A percentile compares a stretch with the other conserved stretches of the same genome.
Evolutionary conservation across 2,797 vertebrate genomes (phyloP).

Genomic region (Heteromormyrus szaboi): DNA sequence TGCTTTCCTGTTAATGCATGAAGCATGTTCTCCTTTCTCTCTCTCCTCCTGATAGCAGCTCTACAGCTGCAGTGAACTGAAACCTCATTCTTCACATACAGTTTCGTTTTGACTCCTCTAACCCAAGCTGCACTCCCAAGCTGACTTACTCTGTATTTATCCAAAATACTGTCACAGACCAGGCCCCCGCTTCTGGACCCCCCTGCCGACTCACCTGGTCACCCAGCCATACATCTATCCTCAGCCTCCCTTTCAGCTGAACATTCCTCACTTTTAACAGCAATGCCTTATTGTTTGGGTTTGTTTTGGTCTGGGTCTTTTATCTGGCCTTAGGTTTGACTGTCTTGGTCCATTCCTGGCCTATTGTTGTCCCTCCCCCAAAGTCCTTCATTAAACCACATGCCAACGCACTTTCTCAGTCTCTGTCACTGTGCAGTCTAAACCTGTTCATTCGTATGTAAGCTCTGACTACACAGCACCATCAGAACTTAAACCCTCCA

Average conservation of each 20-base stretch:
- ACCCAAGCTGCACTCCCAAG: neutral
- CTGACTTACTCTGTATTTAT: neutral
- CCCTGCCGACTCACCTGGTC: no score
- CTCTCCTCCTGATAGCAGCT: neutral
- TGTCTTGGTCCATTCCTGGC: slow-evolving; percentile 14
- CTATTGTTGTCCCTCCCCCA: slow-evolving; percentile 20
- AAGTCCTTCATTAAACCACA: slow-evolving; percentile 39
- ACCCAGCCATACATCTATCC: no score
- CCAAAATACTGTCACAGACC: neutral
- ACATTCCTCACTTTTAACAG: neutral
- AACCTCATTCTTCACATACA: neutral
- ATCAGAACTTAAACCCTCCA: neutral
- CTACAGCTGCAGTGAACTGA: neutral
- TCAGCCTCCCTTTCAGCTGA: neutral
- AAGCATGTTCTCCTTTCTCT: neutral
- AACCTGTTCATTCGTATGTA: slow-evolving; percentile 10
- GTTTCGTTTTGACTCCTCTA: neutral
- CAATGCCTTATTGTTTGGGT: neutral
- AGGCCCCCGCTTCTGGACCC: neutral
- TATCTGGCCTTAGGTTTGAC: slow-evolving; percentile 10
- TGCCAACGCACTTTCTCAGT: slow-evolving; percentile 27
- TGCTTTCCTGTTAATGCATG: neutral
- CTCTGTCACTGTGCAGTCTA: slow-evolving; percentile 3
- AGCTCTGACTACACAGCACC: neutral
- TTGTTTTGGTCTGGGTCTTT: slow-evolving; percentile 6